Conservation (phyloP, 2,888 invertebrate genomes). For the Dryocosmus kuriphilus region DNA sequence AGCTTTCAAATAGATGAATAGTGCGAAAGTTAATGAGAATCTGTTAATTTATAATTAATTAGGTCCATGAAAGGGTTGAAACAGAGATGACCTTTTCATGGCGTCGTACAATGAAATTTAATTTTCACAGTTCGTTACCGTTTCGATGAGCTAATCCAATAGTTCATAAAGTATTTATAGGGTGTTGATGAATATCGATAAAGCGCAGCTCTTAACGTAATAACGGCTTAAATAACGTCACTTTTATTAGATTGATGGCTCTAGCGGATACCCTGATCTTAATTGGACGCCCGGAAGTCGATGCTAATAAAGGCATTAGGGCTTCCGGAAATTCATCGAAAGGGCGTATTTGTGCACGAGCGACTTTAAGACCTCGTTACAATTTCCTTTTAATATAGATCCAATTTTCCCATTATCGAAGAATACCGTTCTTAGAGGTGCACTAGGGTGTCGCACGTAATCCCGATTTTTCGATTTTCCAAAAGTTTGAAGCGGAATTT, state of each 20-base stretch:
- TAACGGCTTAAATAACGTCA: constrained; percentile 13
- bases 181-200: constrained; percentile 27
- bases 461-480: background rate
- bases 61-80: background rate
- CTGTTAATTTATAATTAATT: constrained; percentile 20
- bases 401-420: background rate
- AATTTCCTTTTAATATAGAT: background rate
- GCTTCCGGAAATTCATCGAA: background rate
- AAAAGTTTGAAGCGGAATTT: too few species aligned
- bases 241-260: constrained; percentile 13
- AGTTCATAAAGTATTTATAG: constrained; percentile 25
- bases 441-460: too few species aligned
- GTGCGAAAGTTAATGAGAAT: background rate
- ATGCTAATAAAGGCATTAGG: constrained; percentile 10
- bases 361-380: background rate
- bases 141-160: background rate
- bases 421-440: background rate
- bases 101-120: background rate
- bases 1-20: background rate
- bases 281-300: background rate
- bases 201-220: background rate
- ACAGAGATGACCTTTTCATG: constrained; percentile 2
- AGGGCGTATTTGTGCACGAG: background rate
- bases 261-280: constrained; percentile 20
- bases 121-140: constrained; percentile 22